phyloP scores from a whole-genome alignment of 2,113 vertebrate genomes.

The Aegithalos caudatus region DNA sequence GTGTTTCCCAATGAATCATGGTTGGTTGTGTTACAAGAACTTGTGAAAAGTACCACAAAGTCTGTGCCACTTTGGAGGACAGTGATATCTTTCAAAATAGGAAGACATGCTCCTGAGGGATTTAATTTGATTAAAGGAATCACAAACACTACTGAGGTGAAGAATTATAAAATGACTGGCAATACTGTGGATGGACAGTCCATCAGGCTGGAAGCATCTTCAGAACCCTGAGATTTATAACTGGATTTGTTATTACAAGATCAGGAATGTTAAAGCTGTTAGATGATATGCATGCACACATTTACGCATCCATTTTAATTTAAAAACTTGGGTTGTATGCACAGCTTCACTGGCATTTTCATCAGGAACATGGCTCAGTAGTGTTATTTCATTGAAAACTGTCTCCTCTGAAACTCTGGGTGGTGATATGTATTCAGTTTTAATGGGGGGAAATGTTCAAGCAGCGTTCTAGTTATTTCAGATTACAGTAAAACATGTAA shows the following conservation, averaged over 20 bases:
- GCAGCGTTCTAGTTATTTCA: background rate
- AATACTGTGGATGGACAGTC: background rate
- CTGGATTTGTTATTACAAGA: background rate
- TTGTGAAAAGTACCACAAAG: background rate
- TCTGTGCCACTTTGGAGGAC: background rate
- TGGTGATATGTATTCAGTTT: background rate
- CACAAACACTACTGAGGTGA: background rate
- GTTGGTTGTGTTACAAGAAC: background rate
- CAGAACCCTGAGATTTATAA: background rate
- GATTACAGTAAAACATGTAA: background rate
- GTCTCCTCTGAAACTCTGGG: background rate
- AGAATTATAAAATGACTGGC: background rate
- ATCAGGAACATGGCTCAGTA: background rate
- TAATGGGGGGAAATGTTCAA: background rate
- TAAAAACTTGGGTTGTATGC: background rate
- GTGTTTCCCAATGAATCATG: background rate
- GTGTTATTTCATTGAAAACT: background rate
- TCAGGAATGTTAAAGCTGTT: background rate
- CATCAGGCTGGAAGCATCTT: background rate
- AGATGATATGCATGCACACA: accelerated
- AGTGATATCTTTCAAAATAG: background rate
- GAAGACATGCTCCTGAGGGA: background rate
- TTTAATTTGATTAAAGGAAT: background rate
- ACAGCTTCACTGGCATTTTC: background rate
- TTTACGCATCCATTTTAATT: background rate